Evolutionary conservation across 2,888 invertebrate genomes (phyloP).

Genomic region (Sylvicola cinctus): DNA sequence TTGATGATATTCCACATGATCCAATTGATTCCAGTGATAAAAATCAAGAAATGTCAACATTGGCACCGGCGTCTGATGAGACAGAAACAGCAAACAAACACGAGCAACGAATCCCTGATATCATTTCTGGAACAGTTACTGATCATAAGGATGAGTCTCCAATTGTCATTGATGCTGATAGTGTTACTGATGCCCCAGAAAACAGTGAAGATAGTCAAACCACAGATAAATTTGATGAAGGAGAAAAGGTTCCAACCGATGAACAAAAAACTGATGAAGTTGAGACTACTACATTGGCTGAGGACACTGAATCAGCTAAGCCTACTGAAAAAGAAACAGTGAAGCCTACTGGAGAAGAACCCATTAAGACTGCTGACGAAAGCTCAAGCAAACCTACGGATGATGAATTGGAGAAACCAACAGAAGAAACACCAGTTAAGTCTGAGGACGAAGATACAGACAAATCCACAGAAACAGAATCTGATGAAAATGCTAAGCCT

Average conservation of each 20-base stretch:
- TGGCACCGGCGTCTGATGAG: background rate
- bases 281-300: conserved; percentile 1
- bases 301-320: background rate
- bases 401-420: background rate
- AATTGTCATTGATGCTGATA: no score
- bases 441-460: background rate
- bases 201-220: no score
- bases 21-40: no score
- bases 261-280: conserved; percentile 6
- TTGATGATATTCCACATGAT: no score
- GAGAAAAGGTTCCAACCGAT: background rate
- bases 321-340: background rate
- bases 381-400: background rate
- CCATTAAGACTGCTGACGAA: background rate
- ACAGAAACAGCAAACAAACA: background rate
- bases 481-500: background rate
- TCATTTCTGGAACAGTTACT: no score
- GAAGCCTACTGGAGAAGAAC: background rate
- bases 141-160: no score
- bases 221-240: background rate
- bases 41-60: background rate
- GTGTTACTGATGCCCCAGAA: no score
- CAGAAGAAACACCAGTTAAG: background rate
- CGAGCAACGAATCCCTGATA: no score
- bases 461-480: background rate